Base-by-base conservation (phyloP, 2,113 vertebrate species). In the Varanus komodoensis region DNA sequence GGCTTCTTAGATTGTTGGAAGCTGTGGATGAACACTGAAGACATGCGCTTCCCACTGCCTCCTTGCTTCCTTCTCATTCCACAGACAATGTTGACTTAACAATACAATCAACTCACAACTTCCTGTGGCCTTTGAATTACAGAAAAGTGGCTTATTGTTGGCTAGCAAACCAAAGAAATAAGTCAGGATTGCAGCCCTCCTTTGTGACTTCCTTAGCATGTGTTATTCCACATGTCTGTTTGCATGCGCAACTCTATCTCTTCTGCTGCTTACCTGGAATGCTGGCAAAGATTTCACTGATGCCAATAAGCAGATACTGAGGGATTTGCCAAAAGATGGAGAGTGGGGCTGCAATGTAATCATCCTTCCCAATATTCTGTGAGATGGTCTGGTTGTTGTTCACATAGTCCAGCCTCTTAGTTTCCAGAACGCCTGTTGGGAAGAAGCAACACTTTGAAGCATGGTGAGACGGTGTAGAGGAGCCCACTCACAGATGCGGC, bases 321-420 rank as follows among this genome's bases (percentile, higher is more conserved):
- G 97, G 97, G 48, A 95, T 54, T 91, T 97, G 97, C 96, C 97
- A 96, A 94, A 95, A 95, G 89, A 95, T 48, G 61, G 95, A 90
- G 86, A 97, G 88, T 0, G 93, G 27, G 0, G 96, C 96, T 0
- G 97, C 96, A 0, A 34, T n/a, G 90, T 95, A 93, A 2, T 0
- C 0, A 1, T 89, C 69, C 32, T 86, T 1, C 17, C 97, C 95
- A 0, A 96, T 88, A n/a, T n/a, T 12, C 90, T 97, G 97, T 0
- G 77, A 11, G 83, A 94, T 74, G 0, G 92, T 95, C 77, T 93
- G 82, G 2, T 96, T 95, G 82, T 1, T 84, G 54, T 1, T 68
- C 23, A 96, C 6, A 19, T 94, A 93, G 1, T n/a, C 19, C 85
- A 97, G 89, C 11, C 95, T 92, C 23, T 95, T 83, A 81, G 71